A percentile compares a stretch with the other conserved stretches of the same genome.
Evolutionary conservation across 2,797 vertebrate species (phyloP).

Genomic region (Oophaga sylvatica): DNA sequence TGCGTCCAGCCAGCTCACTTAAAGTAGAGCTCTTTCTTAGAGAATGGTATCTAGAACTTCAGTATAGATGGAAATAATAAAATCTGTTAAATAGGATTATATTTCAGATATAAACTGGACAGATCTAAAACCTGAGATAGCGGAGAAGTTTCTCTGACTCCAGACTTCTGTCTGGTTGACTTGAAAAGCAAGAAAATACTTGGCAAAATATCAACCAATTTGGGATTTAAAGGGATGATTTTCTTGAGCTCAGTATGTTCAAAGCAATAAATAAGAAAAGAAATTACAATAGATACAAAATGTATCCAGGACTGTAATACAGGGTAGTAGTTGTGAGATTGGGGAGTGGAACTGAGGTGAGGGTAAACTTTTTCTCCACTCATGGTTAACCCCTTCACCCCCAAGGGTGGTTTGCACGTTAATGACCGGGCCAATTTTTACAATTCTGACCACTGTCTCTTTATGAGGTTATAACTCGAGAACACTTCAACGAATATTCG

Average conservation of each 20-base stretch:
- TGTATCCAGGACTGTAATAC: too few species aligned
- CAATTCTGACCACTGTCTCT: too few species aligned
- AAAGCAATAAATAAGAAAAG: not conserved
- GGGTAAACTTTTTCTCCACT: too few species aligned
- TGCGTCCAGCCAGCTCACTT: not conserved
- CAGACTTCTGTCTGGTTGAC: not conserved
- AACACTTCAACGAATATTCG: too few species aligned
- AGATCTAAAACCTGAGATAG: conserved; percentile 28
- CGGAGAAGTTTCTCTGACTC: not conserved
- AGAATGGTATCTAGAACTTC: conserved; percentile 21
- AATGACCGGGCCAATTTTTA: too few species aligned
- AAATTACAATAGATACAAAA: not conserved
- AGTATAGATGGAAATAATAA: conserved; percentile 12
- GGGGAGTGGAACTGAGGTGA: too few species aligned
- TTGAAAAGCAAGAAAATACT: not conserved
- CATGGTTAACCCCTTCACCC: too few species aligned
- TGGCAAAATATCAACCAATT: not conserved
- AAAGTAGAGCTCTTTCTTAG: not conserved
- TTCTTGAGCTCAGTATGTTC: not conserved
- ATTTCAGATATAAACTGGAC: not conserved
- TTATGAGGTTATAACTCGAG: too few species aligned
- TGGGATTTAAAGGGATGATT: not conserved
- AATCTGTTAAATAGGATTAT: conserved; percentile 31
- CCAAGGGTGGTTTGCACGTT: too few species aligned
- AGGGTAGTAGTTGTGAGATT: too few species aligned